Base-by-base conservation (phyloP, 2,797 vertebrate species). In the Rachycentron canadum region DNA sequence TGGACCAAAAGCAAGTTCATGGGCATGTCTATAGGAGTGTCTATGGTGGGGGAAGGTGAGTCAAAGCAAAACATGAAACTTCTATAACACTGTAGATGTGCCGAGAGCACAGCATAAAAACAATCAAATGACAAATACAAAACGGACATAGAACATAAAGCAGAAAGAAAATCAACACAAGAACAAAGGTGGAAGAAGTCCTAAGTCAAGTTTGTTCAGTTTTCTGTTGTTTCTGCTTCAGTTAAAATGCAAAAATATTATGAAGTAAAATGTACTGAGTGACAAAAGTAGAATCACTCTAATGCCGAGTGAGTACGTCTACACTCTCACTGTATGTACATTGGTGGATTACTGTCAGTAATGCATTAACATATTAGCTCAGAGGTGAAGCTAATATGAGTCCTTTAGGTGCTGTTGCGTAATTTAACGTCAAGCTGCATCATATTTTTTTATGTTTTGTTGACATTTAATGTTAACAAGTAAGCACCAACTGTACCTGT, bases 1-100 rank as follows among this genome's bases (percentile, higher is more conserved):
- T 98, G 97, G 97, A 99, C 97, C 93, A 98, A 97, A 90, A 99
- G 97, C 97, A 99, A 99, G 94, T 98, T 99, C 91, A 95, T 99
- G 97, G 97, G 97, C 71, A 98, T 99, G 97, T 98, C 97, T 5
- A 95, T 99, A 89, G 97, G 97, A 47, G 97, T 99, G 90, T 97
- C 97, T 63, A 98, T 98, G 97, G 94, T 97, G 40, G 97, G 97
- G 65, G 97, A 98, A 96, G 97, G 97, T 94, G 78, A 83, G 93
- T 43, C 34, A 4, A 19, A 40, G 0, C 30, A 64, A 38, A 52
- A 26, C 66, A 32, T 0, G 4, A 28, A 25, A 4, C 11, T 7
- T 32, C 3, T 16, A n/a, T 23, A 34, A 45, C 26, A 64, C 38
- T 43, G 2, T 21, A 70, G 11, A 45, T 17, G 13, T 11, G 17